Evolutionary conservation across 2,113 vertebrate species (phyloP).

Genomic region (Nesogale talazaci): DNA sequence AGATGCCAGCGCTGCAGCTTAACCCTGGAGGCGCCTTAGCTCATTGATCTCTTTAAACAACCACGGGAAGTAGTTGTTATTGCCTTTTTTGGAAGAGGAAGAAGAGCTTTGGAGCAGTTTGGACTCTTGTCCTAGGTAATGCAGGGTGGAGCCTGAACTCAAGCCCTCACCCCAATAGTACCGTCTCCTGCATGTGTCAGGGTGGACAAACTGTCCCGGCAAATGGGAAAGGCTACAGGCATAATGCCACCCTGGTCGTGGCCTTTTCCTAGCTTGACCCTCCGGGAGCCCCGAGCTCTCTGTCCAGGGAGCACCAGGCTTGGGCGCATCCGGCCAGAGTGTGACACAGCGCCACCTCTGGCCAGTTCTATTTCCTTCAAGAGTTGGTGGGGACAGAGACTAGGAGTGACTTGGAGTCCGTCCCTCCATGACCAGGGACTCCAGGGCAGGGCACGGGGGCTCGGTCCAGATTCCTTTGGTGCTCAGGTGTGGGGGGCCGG

Average conservation of each 20-base stretch:
- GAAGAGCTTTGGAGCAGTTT: conserved; percentile 17
- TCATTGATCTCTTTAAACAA: conserved; percentile 31
- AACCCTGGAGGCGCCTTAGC: background rate
- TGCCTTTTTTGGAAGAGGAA: conserved; percentile 56
- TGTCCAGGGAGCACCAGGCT: background rate
- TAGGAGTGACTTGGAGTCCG: background rate
- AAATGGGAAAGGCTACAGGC: background rate
- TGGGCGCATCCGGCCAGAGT: background rate
- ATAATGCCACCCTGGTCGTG: no score
- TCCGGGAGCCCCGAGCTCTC: background rate
- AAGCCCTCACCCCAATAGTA: background rate
- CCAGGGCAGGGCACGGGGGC: no score
- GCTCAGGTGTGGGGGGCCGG: background rate
- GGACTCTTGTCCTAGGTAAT: conserved; percentile 21
- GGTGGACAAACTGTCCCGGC: background rate
- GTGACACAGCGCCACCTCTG: no score
- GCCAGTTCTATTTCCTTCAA: background rate
- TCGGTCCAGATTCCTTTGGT: background rate
- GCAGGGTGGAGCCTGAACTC: background rate
- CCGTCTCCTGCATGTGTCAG: background rate
- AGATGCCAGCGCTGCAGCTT: background rate
- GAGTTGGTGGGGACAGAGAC: background rate
- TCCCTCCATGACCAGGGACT: background rate
- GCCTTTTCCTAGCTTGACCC: background rate
- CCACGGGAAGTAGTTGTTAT: background rate